phyloP scores from a whole-genome alignment of 2,113 vertebrate genomes.

The Piliocolobus tephrosceles region DNA sequence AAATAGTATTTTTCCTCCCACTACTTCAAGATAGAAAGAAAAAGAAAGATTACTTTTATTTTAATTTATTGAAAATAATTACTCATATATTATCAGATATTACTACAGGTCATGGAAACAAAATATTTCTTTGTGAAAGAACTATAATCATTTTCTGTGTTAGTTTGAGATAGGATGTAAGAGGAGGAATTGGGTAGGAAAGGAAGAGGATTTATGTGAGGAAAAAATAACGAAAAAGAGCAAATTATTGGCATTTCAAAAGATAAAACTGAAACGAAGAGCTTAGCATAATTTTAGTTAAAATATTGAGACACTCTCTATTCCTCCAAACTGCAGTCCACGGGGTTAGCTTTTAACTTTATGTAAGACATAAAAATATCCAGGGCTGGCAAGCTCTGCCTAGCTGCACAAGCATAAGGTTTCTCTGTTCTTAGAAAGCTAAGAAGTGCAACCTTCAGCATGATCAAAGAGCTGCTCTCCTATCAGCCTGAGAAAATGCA shows the following conservation, averaged over 20 bases:
- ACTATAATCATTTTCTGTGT: background rate
- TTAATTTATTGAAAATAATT: background rate
- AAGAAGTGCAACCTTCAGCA: background rate
- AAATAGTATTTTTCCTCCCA: background rate
- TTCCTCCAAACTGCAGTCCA: background rate
- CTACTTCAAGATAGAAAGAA: background rate
- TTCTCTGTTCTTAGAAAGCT: slow-evolving; percentile 60
- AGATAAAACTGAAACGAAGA: slow-evolving; percentile 42
- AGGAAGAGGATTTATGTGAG: background rate
- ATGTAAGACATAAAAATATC: slow-evolving; percentile 30
- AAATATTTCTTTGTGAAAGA: background rate
- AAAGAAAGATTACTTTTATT: slow-evolving; percentile 33
- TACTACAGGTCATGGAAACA: slow-evolving; percentile 18
- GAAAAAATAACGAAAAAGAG: slow-evolving; percentile 13
- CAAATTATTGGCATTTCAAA: background rate
- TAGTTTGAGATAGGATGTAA: background rate
- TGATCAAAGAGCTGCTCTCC: slow-evolving; percentile 68
- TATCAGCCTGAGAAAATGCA: slow-evolving; percentile 76
- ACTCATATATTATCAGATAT: background rate
- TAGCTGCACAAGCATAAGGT: slow-evolving; percentile 67
- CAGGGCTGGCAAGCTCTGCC: slow-evolving; percentile 35
- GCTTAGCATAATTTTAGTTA: background rate
- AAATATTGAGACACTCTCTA: background rate
- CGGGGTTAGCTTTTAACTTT: slow-evolving; percentile 34
- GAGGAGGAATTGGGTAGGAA: background rate